Conservation (phyloP, 2,888 invertebrate species). For the Escarpia spicata region DNA sequence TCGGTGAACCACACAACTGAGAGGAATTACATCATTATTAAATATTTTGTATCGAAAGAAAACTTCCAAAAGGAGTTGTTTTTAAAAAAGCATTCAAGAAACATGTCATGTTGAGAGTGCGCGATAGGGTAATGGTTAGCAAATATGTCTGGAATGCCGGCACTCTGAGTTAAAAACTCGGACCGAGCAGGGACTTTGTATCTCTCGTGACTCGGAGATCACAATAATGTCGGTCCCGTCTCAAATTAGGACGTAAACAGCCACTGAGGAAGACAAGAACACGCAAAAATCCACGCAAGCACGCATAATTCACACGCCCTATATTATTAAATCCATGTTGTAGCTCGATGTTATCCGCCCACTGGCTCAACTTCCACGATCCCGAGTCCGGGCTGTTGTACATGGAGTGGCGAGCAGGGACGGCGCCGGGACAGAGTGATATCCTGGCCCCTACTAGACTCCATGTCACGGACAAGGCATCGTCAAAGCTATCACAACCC, state of each 20-base stretch:
- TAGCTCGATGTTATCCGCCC: background rate
- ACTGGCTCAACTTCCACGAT: constrained; percentile 19
- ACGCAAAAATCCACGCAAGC: background rate
- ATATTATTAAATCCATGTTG: background rate
- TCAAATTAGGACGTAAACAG: too few species aligned
- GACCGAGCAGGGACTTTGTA: too few species aligned
- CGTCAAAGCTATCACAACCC: too few species aligned
- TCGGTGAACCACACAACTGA: background rate
- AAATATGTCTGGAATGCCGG: too few species aligned
- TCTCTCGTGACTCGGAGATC: too few species aligned
- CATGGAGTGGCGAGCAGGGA: constrained; percentile 19
- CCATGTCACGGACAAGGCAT: background rate
- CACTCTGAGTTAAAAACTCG: too few species aligned
- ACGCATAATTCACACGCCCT: background rate
- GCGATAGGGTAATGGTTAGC: too few species aligned
- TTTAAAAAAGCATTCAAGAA: too few species aligned
- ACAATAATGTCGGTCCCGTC: too few species aligned
- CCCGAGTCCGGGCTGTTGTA: background rate
- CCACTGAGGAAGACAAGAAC: too few species aligned
- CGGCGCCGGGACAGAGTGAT: constrained; percentile 7
- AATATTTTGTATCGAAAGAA: background rate
- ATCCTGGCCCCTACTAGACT: background rate
- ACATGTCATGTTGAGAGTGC: too few species aligned
- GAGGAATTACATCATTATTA: background rate
- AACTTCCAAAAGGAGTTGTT: too few species aligned